These are phyloP conservation scores for Bubo bubo DNA, from an alignment of 2,113 vertebrate species.

Conservation along the genomic window DNA sequence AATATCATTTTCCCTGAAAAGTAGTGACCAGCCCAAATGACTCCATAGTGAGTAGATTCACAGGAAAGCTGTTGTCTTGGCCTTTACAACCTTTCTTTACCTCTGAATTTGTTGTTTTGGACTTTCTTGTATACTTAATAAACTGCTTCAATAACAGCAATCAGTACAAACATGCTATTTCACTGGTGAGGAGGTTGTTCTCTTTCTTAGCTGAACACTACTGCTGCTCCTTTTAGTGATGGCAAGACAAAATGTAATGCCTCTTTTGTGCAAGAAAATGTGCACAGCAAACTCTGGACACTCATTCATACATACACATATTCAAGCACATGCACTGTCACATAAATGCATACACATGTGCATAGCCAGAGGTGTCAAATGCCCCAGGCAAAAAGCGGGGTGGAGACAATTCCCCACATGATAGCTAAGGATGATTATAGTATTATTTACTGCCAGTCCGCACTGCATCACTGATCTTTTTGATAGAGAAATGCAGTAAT, in stretches of 20 bases:
- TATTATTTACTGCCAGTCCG: background rate
- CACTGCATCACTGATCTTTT: background rate
- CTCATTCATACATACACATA: background rate
- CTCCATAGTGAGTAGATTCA: conserved; percentile 45
- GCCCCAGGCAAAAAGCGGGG: background rate
- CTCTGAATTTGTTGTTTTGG: background rate
- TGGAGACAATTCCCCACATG: background rate
- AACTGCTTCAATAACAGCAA: conserved; percentile 28
- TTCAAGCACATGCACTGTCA: background rate
- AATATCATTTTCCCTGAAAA: background rate
- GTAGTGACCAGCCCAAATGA: conserved; percentile 28
- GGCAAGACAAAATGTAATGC: background rate
- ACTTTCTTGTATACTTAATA: conserved; percentile 37
- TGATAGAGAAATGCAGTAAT: background rate
- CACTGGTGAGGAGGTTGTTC: background rate
- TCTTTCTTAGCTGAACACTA: background rate
- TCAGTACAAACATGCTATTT: conserved; percentile 9
- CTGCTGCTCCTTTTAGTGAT: background rate
- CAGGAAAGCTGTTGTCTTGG: conserved; percentile 18
- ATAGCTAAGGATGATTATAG: background rate
- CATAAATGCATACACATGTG: too few relatives aligned
- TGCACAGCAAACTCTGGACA: background rate
- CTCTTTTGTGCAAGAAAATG: background rate
- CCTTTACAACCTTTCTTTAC: conserved; percentile 44
- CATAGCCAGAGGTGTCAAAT: background rate